Percentiles rank a stretch among this genome's conserved stretches.
These are phyloP conservation scores for Lissonota sp. DNA, from an alignment of 2,888 invertebrate genomes.

Conservation along the genomic window DNA sequence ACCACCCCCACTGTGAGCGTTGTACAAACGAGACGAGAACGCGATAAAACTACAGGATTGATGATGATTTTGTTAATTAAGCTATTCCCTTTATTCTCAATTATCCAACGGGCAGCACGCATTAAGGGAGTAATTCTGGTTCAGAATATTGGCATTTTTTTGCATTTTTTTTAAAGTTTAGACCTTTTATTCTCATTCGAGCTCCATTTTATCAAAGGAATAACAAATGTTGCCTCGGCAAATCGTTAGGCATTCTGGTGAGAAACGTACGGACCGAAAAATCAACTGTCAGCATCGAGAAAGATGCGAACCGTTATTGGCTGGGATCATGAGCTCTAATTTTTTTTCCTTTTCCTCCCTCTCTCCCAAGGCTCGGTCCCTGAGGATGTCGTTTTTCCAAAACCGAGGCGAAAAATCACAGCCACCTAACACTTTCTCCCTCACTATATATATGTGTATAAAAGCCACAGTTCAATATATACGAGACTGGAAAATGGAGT, in stretches of 20 bases:
- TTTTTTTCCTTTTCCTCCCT: conserved; percentile 5
- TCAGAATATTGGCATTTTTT: too few species aligned
- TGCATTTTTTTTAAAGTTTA: too few species aligned
- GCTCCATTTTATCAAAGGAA: too few species aligned
- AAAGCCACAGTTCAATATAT: conserved; percentile 43
- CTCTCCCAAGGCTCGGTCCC: conserved; percentile 1
- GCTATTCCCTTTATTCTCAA: neutral
- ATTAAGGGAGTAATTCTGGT: too few species aligned
- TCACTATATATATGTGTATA: conserved; percentile 10
- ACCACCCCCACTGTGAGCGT: neutral
- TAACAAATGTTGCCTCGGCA: too few species aligned
- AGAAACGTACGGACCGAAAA: neutral
- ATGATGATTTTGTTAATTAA: conserved; percentile 49
- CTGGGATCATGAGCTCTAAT: conserved; percentile 35
- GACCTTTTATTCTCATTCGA: too few species aligned
- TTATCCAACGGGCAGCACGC: too few species aligned
- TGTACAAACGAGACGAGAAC: conserved; percentile 22
- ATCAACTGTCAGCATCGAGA: conserved; percentile 21
- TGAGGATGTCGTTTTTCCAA: conserved; percentile 3
- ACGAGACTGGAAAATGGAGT: conserved; percentile 51
- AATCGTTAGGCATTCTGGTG: too few species aligned
- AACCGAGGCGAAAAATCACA: conserved; percentile 53
- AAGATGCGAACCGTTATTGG: conserved; percentile 10
- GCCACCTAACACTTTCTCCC: conserved; percentile 22
- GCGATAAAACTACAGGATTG: conserved; percentile 39